phyloP scores from a whole-genome alignment of 2,797 vertebrate species.

The Microcaecilia unicolor region DNA sequence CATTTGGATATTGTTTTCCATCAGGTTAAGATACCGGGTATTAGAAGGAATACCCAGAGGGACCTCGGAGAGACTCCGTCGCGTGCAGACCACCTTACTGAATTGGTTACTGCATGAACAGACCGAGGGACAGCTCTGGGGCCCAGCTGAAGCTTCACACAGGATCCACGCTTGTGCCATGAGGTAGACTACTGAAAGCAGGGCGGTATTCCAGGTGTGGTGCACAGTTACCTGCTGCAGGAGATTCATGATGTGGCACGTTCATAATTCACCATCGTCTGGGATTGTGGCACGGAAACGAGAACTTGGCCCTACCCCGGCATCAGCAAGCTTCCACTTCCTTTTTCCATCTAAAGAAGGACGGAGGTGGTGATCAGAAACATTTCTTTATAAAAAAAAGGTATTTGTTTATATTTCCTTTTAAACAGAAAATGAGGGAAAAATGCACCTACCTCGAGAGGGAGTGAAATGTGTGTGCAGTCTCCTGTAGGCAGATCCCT shows the following conservation, averaged over 20 bases:
- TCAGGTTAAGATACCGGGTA: constrained; percentile 90
- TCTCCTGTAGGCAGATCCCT: no score
- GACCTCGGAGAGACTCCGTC: constrained; percentile 78
- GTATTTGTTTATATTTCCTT: no score
- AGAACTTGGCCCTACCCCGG: constrained; percentile 78
- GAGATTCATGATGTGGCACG: constrained; percentile 97
- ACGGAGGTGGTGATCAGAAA: constrained; percentile 39
- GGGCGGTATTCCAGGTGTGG: constrained; percentile 86
- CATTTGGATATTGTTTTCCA: constrained; percentile 96
- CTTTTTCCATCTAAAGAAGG: constrained; percentile 77
- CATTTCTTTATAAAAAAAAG: no score
- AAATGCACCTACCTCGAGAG: constrained; percentile 68
- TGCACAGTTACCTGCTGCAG: constrained; percentile 95
- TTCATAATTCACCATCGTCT: constrained; percentile 93
- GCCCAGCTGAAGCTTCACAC: constrained; percentile 69
- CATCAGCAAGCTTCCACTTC: constrained; percentile 76
- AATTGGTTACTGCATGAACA: constrained; percentile 96
- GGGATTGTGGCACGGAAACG: constrained; percentile 55
- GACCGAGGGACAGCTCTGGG: constrained; percentile 86
- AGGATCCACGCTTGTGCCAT: constrained; percentile 81
- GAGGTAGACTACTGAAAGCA: constrained; percentile 84
- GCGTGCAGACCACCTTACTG: constrained; percentile 94
- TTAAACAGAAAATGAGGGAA: constrained; percentile 29
- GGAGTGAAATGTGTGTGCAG: constrained; percentile 55
- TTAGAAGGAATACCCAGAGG: constrained; percentile 86